Evolutionary conservation across 2,797 vertebrate genomes (phyloP), one percentile per base, ranked within the genome.

Genomic region (Sebastes goodei): DNA sequence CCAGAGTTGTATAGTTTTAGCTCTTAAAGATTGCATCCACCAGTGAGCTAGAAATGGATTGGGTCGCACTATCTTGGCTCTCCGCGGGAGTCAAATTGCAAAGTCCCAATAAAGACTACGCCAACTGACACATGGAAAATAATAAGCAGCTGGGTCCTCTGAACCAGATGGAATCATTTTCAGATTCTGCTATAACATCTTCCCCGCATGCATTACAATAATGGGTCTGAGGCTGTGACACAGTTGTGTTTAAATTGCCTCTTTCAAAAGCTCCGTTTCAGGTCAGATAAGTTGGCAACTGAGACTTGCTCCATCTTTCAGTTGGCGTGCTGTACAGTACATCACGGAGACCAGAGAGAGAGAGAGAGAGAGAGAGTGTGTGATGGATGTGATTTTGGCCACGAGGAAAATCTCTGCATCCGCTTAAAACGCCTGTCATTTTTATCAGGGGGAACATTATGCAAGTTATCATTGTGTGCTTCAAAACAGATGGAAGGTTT

Each of bases 101-200:
- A 88, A 90, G 78, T 83, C 87, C 84, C 84, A 81, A 84, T 89
- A 86, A 91, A 90, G 74, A 82, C 74, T 32, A 70, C 42, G 64
- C 81, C 85, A 74, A 86, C 62, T 84, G 88, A 88, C 89, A 86
- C 72, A 78, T 38, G 79, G 66, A 62, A 80, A 86, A 88, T 87
- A 84, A 89, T 78, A 86, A 85, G 81, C 89, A 92, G 88, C 88
- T 92, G 92, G 80, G 82, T 78, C 87, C 74, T 49, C 59, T 64
- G 77, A n/a, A 85, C 63, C 91, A 93, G 90, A 94, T 88, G 91
- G 92, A 87, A 89, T 76, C 84, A 15, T 79, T 83, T 78, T 81
- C 63, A 66, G 66, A 70, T 83, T 74, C 53, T 74, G 78, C 72
- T 46, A 52, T 70, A 81, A 83, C 79, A 70, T 82, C 78, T 42